A percentile compares a stretch with the other conserved stretches of the same genome.
These are phyloP conservation scores for Galemys pyrenaicus DNA, from an alignment of 2,113 vertebrate species.

Conservation along the genomic window DNA sequence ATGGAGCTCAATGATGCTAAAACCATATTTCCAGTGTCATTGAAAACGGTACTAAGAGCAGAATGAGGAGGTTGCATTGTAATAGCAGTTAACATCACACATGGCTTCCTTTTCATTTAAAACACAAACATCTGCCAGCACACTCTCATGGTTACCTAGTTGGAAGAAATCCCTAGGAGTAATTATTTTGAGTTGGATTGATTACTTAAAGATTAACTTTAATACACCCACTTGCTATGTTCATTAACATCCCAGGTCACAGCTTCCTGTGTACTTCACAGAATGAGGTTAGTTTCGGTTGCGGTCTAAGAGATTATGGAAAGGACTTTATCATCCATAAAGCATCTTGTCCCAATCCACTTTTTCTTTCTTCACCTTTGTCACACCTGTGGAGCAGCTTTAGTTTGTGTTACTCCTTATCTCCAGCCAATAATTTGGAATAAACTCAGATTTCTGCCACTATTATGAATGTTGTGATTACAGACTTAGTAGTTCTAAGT, in stretches of 20 bases:
- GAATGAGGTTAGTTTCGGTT: neutral
- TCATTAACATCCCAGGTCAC: neutral
- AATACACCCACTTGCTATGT: neutral
- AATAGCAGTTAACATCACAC: neutral
- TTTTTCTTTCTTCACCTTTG: neutral
- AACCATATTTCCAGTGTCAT: constrained; percentile 34
- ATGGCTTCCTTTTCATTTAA: constrained; percentile 3
- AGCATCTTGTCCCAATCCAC: constrained; percentile 2
- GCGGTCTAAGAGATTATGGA: neutral
- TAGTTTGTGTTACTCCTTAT: neutral
- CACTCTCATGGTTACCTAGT: neutral
- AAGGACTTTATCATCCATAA: neutral
- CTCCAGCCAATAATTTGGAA: neutral
- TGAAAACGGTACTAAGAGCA: constrained; percentile 7
- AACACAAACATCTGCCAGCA: constrained; percentile 39
- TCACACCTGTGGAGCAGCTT: neutral
- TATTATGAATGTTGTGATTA: neutral
- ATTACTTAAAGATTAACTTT: constrained; percentile 45
- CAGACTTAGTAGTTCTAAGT: neutral
- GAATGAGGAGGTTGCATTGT: neutral
- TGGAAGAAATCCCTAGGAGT: constrained; percentile 31
- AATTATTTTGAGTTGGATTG: constrained; percentile 33
- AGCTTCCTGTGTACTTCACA: neutral
- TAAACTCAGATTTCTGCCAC: neutral
- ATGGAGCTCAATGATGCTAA: constrained; percentile 52